Evolutionary conservation across 2,797 vertebrate species (phyloP).

Genomic region (Leuciscus waleckii): DNA sequence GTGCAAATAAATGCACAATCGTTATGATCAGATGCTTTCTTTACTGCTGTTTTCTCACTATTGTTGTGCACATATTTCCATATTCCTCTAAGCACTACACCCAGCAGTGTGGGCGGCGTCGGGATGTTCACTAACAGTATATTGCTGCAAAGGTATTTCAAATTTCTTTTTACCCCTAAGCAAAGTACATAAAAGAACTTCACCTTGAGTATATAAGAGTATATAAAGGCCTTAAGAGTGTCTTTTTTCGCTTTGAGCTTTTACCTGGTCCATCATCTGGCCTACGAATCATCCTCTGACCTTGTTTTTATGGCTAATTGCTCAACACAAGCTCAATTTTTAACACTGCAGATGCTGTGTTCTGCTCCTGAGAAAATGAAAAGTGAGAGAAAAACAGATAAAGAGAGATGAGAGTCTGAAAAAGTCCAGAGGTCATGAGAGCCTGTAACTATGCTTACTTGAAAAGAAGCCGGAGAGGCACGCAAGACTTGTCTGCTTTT

Average conservation of each 20-base stretch:
- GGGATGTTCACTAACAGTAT: neutral
- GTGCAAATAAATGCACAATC: too few species aligned
- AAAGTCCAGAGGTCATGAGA: constrained; percentile 25
- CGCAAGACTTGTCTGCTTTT: constrained; percentile 23
- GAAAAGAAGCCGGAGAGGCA: constrained; percentile 21
- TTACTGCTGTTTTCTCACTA: neutral
- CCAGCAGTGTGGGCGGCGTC: neutral
- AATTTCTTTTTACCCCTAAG: neutral
- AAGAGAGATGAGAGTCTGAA: constrained; percentile 32
- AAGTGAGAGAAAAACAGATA: neutral
- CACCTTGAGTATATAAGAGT: neutral
- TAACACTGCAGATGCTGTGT: constrained; percentile 15
- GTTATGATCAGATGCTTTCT: neutral
- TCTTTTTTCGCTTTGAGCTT: constrained; percentile 40
- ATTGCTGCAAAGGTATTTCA: neutral
- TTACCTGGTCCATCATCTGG: constrained; percentile 38
- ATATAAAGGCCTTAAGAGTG: neutral
- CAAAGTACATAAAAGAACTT: neutral
- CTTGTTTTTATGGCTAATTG: constrained; percentile 53
- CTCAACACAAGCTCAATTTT: constrained; percentile 35
- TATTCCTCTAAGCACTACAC: neutral
- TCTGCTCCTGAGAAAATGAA: constrained; percentile 11
- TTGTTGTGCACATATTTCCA: neutral
- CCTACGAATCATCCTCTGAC: constrained; percentile 41
- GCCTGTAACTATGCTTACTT: constrained; percentile 12